Conservation (phyloP, 1,140 invertebrate species). For the Calliphora vicina region DNA sequence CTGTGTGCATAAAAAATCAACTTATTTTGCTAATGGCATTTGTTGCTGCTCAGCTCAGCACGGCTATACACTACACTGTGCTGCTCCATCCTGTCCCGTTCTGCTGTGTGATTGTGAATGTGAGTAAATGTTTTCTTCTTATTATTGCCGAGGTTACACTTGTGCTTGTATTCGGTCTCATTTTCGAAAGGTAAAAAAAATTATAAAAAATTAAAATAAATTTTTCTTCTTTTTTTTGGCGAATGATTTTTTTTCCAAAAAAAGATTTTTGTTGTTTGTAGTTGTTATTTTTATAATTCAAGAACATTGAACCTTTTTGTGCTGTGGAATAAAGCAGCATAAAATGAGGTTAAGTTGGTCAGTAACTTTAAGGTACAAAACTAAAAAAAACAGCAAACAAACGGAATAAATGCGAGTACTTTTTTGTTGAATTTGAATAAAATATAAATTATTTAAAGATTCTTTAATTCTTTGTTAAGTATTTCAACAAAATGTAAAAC, state of each 20-base stretch:
- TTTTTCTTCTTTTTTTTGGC: neutral
- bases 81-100: too few species aligned
- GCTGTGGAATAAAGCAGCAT: neutral
- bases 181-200: neutral
- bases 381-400: too few species aligned
- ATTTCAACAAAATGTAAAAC: neutral
- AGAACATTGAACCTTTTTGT: neutral
- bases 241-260: too few species aligned
- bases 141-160: neutral
- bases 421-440: neutral
- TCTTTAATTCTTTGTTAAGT: neutral
- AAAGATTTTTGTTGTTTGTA: neutral
- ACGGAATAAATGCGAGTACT: neutral
- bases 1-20: neutral
- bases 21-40: conserved; percentile 24
- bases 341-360: neutral
- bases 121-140: neutral
- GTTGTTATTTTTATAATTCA: too few species aligned
- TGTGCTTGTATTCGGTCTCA: neutral
- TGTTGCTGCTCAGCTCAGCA: neutral
- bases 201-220: neutral
- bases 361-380: neutral
- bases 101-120: too few species aligned
- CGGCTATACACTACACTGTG: too few species aligned
- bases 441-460: neutral